Percentiles rank a stretch among this genome's conserved stretches.
Evolutionary conservation across 2,888 invertebrate genomes (phyloP).

Genomic region (Agrilus mali): DNA sequence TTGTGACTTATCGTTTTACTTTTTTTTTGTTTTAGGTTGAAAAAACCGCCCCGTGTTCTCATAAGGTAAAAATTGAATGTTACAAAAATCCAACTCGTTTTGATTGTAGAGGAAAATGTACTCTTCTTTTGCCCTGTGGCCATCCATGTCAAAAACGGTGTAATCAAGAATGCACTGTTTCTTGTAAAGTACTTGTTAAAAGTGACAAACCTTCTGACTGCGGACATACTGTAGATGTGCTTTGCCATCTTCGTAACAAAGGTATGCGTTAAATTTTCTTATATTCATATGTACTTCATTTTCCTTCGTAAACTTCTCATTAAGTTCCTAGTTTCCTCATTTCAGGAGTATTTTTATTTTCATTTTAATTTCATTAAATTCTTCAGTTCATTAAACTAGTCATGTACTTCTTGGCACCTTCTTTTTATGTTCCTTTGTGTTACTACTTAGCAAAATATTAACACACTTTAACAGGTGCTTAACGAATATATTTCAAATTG

Average conservation of each 20-base stretch:
- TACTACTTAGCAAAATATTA: too few species aligned
- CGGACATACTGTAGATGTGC: slow-evolving; percentile 37
- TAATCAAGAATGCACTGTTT: slow-evolving; percentile 24
- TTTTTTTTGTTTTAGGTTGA: slow-evolving; percentile 29
- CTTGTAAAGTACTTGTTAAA: slow-evolving; percentile 28
- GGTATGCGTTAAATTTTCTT: slow-evolving; percentile 12
- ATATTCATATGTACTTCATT: too few species aligned
- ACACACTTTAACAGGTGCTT: too few species aligned
- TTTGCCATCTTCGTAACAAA: slow-evolving; percentile 26
- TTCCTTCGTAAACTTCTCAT: too few species aligned
- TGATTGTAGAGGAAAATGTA: slow-evolving; percentile 35
- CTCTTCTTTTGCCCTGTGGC: slow-evolving; percentile 35
- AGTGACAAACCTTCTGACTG: slow-evolving; percentile 31
- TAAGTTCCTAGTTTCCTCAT: too few species aligned
- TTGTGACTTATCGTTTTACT: too few species aligned
- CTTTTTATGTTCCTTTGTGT: too few species aligned
- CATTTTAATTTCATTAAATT: too few species aligned
- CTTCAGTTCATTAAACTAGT: too few species aligned
- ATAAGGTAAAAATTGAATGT: slow-evolving; percentile 34
- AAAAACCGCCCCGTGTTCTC: slow-evolving; percentile 36
- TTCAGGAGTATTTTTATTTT: too few species aligned
- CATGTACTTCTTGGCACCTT: too few species aligned
- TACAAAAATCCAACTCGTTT: slow-evolving; percentile 21
- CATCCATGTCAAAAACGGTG: slow-evolving; percentile 38
- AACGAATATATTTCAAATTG: too few species aligned